Percentiles rank a stretch among this genome's conserved stretches.
phyloP scores from a whole-genome alignment of 1,140 invertebrate genomes.

The Dufourea novaeangliae region DNA sequence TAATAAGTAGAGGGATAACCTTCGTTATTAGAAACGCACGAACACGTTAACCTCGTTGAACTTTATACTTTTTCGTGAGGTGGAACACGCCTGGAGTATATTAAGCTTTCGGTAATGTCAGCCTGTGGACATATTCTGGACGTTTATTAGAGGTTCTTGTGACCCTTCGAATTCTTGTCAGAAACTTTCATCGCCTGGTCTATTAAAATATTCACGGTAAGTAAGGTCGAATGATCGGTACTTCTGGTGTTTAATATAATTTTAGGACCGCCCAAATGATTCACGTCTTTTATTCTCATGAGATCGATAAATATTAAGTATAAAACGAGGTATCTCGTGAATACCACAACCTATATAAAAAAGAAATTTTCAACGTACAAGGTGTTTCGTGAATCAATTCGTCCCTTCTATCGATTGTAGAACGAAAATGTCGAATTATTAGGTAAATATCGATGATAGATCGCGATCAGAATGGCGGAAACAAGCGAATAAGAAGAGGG shows the following conservation, averaged over 20 bases:
- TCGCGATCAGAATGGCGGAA: not conserved
- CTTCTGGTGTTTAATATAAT: not conserved
- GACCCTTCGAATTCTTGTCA: not conserved
- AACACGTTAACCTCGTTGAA: conserved; percentile 2
- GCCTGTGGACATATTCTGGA: not conserved
- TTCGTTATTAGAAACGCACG: conserved; percentile 18
- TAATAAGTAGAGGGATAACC: conserved; percentile 33
- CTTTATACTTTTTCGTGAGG: not conserved
- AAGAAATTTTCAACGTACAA: no score
- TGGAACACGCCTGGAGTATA: no score
- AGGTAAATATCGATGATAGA: not conserved
- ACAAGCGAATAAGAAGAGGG: not conserved
- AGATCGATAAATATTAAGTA: not conserved
- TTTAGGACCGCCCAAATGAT: not conserved
- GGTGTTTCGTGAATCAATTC: no score
- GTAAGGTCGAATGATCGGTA: not conserved
- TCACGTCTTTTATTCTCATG: not conserved
- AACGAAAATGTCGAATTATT: no score
- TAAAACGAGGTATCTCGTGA: not conserved
- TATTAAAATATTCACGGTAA: not conserved
- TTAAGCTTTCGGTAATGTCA: no score
- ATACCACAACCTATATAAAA: no score
- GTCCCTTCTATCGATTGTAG: no score
- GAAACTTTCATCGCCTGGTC: not conserved
- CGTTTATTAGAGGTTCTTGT: not conserved